Percentiles rank a stretch among this genome's conserved stretches.
These are phyloP conservation scores for Marasmarcha lunaedactyla DNA, from an alignment of 2,888 invertebrate genomes.

Conservation along the genomic window DNA sequence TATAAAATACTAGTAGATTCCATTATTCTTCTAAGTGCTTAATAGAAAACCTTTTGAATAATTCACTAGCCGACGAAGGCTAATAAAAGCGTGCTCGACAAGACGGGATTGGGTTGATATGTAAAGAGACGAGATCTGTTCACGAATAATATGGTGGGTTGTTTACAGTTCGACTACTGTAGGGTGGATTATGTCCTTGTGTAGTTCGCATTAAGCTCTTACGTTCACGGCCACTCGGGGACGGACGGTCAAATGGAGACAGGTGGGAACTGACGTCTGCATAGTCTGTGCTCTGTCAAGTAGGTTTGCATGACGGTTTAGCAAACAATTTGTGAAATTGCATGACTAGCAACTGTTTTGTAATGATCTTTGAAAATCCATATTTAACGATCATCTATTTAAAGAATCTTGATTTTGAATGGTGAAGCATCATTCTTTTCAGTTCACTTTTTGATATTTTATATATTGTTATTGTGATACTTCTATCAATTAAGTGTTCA, in stretches of 20 bases:
- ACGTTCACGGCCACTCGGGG: constrained; percentile 20
- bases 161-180: constrained; percentile 31
- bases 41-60: constrained; percentile 55
- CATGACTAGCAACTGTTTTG: constrained; percentile 40
- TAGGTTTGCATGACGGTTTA: constrained; percentile 62
- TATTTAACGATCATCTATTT: no score
- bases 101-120: constrained; percentile 40
- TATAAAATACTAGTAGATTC: constrained; percentile 45
- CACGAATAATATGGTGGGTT: constrained; percentile 50
- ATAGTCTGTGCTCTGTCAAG: constrained; percentile 47
- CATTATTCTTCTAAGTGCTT: constrained; percentile 59
- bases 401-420: no score
- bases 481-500: no score
- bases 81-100: constrained; percentile 57
- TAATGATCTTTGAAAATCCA: constrained; percentile 14
- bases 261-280: constrained; percentile 49
- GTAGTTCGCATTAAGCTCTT: constrained; percentile 37
- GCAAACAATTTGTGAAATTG: constrained; percentile 67
- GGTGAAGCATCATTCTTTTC: no score
- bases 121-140: constrained; percentile 54
- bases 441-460: no score
- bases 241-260: constrained; percentile 28
- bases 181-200: constrained; percentile 32
- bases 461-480: no score
- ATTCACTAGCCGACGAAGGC: constrained; percentile 48